phyloP scores from a whole-genome alignment of 92 coral and sea anemone species.

The Anthopleura xanthogrammica region DNA sequence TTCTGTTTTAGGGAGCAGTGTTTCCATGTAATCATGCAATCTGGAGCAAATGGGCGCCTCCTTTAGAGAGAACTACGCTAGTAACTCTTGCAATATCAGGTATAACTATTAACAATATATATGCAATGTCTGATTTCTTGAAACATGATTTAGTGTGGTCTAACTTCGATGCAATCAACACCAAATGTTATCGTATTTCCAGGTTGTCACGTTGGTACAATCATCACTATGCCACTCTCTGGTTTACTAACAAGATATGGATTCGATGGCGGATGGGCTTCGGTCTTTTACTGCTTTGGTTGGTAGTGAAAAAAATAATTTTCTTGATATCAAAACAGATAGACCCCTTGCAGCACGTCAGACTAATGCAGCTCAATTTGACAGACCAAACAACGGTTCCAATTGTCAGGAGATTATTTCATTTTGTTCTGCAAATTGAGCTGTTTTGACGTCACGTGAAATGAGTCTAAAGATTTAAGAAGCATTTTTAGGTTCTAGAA shows the following conservation, averaged over 20 bases:
- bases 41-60: constrained; percentile 96
- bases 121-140: no score
- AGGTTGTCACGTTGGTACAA: constrained; percentile 95
- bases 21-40: constrained; percentile 90
- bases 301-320: constrained; percentile 13
- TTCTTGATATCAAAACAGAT: no score
- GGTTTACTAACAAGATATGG: constrained; percentile 86
- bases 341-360: background rate
- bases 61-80: constrained; percentile 76
- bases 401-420: no score
- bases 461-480: no score
- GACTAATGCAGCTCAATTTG: no score
- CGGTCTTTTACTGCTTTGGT: constrained; percentile 94
- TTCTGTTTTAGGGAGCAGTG: constrained; percentile 66
- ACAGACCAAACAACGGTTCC: no score
- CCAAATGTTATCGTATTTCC: background rate
- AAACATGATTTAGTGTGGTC: no score
- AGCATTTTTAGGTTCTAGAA: no score
- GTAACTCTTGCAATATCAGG: constrained; percentile 84
- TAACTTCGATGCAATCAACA: background rate
- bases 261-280: constrained; percentile 96
- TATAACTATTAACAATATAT: background rate
- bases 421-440: no score
- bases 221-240: constrained; percentile 88
- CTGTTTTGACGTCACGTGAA: no score